Base-by-base conservation (phyloP, 2,797 vertebrate species). In the Chaunax sp. region DNA sequence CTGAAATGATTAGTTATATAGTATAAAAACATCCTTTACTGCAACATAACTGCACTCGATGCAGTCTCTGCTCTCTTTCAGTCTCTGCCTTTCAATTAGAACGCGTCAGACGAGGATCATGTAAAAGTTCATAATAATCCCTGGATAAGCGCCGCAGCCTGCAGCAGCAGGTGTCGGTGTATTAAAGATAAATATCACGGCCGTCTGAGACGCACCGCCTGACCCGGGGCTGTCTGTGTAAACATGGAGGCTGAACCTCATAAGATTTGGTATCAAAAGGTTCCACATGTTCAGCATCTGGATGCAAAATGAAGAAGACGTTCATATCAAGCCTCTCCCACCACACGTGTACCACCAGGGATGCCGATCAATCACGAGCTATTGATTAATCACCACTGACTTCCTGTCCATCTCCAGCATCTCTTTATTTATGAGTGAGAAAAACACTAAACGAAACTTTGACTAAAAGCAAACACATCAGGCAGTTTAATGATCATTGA, bases 101-200 rank as follows among this genome's bases (percentile, higher is more conserved):
- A 64, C 43, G 53, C 18, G 8, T 47, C 54, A 46, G 25, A 57
- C 20, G 16, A 25, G 11, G 47, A 23, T 63, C 28, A 66, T 33
- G 58, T 64, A 59, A 61, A 76, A 52, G 23, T 60, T 58, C 30
- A 15, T 37, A 16, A 75, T 20, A 71, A 78, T 60, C 60, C 55
- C 41, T 1, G 14, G 53, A 33, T 59, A 53, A 57, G 53, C 15
- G 37, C 26, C 79, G 53, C 37, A 30, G 66, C 60, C 56, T 6
- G 51, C 38, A 57, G 77, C 52, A 65, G 59, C 50, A 80, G 68
- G 62, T 82, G 58, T 22, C 55, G 46, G 51, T 58, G 52, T 56
- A 64, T 78, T 74, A 78, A 49, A 73, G 63, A 75, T 57, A 70
- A 81, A 78, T 69, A 81, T 49, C 53, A 60, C 33, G 26, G 26